Evolutionary conservation across 64 coral and sea anemone genomes (phyloP), one percentile per base, ranked within the genome.

Genomic region (Montipora foliosa): DNA sequence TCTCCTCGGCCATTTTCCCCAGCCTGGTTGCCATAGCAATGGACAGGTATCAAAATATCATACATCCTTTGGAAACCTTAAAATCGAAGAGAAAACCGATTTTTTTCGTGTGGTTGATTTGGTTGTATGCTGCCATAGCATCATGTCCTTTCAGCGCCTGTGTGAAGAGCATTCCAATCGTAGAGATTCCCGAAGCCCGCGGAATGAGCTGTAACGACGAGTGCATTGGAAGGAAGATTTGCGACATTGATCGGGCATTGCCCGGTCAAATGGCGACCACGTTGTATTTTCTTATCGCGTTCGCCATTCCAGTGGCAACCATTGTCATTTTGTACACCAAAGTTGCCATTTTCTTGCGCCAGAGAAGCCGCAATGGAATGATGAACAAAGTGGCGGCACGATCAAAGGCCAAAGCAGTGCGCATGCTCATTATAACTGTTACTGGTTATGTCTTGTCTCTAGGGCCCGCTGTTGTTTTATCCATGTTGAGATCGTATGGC

Each of bases 281-380:
- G 17, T 11, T 93, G 77, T 93, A 93, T 74, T 93, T 93, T 50
- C n/a, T 93, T 6, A 76, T 93, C 8, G 85, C 92, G 1, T 93
- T 93, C 48, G 48, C 70, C 3, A n/a, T 93, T n/a, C 92, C 92
- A 7, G 37, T 88, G 64, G 8, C 66, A 17, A 25, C 52, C 19
- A 77, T 92, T 22, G 19, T 75, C 44, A 24, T 70, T 76, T 57
- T 83, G 58, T 92, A 92, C 90, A 72, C 22, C 58, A 57, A 75
- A 74, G 77, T 92, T 64, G 81, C 74, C 11, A 62, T 64, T 1
- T 92, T 71, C 19, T 16, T 92, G 16, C 49, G 14, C 1, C 20
- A 44, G 77, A 78, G 90, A 66, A 21, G 80, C 55, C 7, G 57
- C 17, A 57, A 47, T 84, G 80, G 84, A 6, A 74, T 66, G 49